Evolutionary conservation across 1,140 invertebrate species (phyloP).

Genomic region (Pachypsylla venusta): DNA sequence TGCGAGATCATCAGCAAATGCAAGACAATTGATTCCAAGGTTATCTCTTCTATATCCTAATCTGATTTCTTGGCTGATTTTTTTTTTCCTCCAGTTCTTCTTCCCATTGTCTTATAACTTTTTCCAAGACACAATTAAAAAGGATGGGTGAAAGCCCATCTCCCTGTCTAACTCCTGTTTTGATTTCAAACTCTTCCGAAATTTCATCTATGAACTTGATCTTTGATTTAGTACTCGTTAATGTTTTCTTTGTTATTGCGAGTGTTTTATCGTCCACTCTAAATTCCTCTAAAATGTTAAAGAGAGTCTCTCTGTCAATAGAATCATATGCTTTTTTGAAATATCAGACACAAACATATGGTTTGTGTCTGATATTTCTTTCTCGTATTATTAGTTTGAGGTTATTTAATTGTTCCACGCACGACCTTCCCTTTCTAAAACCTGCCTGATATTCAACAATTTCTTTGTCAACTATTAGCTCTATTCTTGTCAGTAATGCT

Average conservation of each 20-base stretch:
- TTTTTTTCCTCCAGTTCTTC: not conserved
- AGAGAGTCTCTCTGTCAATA: constrained; percentile 10
- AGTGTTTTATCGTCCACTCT: constrained; percentile 3
- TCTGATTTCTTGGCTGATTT: too few relatives aligned
- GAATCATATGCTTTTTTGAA: constrained; percentile 15
- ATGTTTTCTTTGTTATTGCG: not conserved
- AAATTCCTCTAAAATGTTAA: constrained; percentile 11
- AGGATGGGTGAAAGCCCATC: constrained; percentile 12
- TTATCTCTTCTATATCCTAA: too few relatives aligned
- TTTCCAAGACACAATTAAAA: constrained; percentile 13
- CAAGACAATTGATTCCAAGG: too few relatives aligned
- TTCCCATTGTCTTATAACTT: constrained; percentile 9
- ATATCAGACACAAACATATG: constrained; percentile 12
- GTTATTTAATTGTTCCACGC: not conserved
- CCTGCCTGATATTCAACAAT: too few relatives aligned
- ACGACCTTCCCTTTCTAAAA: too few relatives aligned
- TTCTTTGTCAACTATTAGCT: too few relatives aligned
- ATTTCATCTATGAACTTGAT: not conserved
- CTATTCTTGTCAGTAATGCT: constrained; percentile 22
- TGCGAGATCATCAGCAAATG: too few relatives aligned
- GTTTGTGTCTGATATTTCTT: too few relatives aligned
- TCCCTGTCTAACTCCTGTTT: constrained; percentile 15
- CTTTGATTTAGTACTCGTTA: constrained; percentile 9
- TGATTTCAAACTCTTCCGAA: not conserved
- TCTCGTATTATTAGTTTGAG: constrained; percentile 6